Conservation (phyloP, 2,888 invertebrate genomes). For the Myopa tessellatipennis region DNA sequence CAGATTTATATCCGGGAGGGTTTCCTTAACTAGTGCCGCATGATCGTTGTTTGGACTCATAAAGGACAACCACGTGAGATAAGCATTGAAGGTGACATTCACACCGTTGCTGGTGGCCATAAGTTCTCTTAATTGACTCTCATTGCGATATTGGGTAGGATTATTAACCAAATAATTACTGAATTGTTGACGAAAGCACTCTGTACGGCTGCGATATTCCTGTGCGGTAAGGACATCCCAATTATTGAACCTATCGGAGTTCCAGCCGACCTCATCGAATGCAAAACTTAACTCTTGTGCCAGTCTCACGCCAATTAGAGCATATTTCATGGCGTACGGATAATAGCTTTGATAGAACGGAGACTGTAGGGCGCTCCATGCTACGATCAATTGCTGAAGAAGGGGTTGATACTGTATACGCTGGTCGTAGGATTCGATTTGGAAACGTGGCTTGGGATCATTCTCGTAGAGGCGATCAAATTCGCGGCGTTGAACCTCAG, state of each 20-base stretch:
- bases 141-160: conserved; percentile 47
- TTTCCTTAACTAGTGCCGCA: conserved; percentile 55
- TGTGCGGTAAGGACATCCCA: conserved; percentile 57
- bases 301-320: conserved; percentile 55
- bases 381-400: conserved; percentile 57
- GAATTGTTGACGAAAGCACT: conserved; percentile 58
- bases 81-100: conserved; percentile 61
- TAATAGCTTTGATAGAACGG: conserved; percentile 57
- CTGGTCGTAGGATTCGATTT: conserved; percentile 58
- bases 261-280: conserved; percentile 62
- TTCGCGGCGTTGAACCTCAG: conserved; percentile 47
- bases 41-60: conserved; percentile 59
- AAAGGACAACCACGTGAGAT: conserved; percentile 58
- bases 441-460: conserved; percentile 50
- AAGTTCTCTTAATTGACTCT: conserved; percentile 48
- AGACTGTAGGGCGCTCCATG: conserved; percentile 59
- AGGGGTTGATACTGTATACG: conserved; percentile 55
- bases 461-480: conserved; percentile 52
- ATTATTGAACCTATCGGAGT: conserved; percentile 52
- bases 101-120: conserved; percentile 57
- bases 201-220: conserved; percentile 55
- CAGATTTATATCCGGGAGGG: conserved; percentile 58
- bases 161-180: conserved; percentile 54
- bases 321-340: conserved; percentile 56
- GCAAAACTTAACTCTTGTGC: conserved; percentile 55